phyloP scores from a whole-genome alignment of 1,140 invertebrate genomes.

The Bombus pyrosoma region DNA sequence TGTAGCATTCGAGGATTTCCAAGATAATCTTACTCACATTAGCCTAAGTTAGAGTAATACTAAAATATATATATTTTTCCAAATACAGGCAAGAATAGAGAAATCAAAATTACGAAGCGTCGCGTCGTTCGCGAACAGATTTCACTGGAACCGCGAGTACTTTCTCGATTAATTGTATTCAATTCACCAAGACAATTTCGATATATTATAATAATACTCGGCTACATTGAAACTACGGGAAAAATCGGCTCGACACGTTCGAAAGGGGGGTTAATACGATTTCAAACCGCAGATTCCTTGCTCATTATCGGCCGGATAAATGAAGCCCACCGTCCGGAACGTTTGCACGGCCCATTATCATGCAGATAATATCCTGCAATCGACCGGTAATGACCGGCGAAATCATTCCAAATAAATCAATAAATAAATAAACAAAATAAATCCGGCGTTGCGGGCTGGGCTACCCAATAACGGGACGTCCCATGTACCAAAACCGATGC shows the following conservation, averaged over 20 bases:
- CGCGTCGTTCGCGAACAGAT: neutral
- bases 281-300: slow-evolving; percentile 24
- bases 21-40: neutral
- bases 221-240: neutral
- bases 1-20: neutral
- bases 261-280: neutral
- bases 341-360: slow-evolving; percentile 45
- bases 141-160: neutral
- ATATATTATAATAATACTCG: neutral
- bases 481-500: slow-evolving; percentile 2
- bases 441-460: neutral
- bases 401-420: slow-evolving; percentile 46
- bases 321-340: slow-evolving; percentile 28
- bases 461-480: slow-evolving; percentile 45
- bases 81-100: neutral
- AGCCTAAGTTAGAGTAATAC: neutral
- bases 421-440: slow-evolving; percentile 54
- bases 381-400: slow-evolving; percentile 39
- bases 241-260: neutral
- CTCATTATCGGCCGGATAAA: slow-evolving; percentile 40
- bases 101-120: neutral
- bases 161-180: neutral
- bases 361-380: slow-evolving; percentile 44
- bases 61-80: neutral
- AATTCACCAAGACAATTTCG: slow-evolving; percentile 2